Percentiles rank a stretch among this genome's conserved stretches.
Evolutionary conservation across 1,140 invertebrate species (phyloP).

Genomic region (Drosophila truncata): DNA sequence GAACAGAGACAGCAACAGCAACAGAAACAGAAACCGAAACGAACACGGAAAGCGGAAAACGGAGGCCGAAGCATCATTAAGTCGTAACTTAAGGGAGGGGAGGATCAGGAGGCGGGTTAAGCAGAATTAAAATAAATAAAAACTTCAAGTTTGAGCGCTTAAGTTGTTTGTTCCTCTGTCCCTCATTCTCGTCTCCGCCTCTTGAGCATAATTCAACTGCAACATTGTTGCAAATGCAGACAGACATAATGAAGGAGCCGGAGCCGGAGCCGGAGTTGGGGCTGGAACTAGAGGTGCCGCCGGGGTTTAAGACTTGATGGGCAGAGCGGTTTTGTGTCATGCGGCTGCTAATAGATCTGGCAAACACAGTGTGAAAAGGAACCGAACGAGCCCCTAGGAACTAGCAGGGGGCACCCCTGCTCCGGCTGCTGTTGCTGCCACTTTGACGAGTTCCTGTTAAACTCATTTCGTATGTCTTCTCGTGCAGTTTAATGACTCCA

Average conservation of each 20-base stretch:
- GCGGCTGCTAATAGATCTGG: constrained; percentile 72
- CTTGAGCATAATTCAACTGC: constrained; percentile 74
- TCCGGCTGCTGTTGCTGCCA: constrained; percentile 5
- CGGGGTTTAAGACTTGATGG: constrained; percentile 37
- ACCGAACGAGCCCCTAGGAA: constrained; percentile 13
- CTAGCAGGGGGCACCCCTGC: constrained; percentile 6
- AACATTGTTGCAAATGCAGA: constrained; percentile 71
- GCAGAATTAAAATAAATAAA: constrained; percentile 81
- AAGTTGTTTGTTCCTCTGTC: constrained; percentile 73
- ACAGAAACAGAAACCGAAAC: not conserved
- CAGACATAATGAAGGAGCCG: constrained; percentile 70
- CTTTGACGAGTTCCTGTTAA: constrained; percentile 51
- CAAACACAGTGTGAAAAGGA: constrained; percentile 68
- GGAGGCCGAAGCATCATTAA: constrained; percentile 59
- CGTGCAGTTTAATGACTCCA: constrained; percentile 32
- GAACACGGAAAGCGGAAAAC: constrained; percentile 20
- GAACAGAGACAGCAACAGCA: not conserved
- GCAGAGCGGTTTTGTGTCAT: constrained; percentile 52
- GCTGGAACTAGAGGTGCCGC: constrained; percentile 7
- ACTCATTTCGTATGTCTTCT: constrained; percentile 40
- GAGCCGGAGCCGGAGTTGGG: constrained; percentile 8
- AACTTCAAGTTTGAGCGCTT: constrained; percentile 77
- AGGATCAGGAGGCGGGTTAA: constrained; percentile 7
- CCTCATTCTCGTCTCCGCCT: constrained; percentile 37
- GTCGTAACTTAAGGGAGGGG: constrained; percentile 37